These are phyloP conservation scores for Halcyon senegalensis DNA, from an alignment of 2,113 vertebrate species.

Conservation along the genomic window DNA sequence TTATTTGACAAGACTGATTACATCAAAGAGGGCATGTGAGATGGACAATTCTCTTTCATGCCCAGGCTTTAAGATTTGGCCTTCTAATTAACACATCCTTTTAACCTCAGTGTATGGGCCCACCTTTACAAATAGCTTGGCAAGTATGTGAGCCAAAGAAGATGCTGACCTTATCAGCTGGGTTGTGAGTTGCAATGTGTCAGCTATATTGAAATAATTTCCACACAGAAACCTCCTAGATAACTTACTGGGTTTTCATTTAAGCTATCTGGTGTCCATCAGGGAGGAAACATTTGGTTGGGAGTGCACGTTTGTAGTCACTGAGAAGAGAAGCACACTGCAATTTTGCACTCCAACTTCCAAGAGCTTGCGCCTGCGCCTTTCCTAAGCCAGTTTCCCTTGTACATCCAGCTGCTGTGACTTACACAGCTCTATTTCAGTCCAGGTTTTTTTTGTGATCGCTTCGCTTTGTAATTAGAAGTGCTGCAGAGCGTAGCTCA, in stretches of 20 bases:
- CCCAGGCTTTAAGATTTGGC: background rate
- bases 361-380: background rate
- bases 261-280: background rate
- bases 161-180: conserved; percentile 18
- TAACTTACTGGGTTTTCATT: background rate
- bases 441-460: background rate
- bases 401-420: background rate
- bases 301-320: background rate
- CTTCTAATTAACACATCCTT: background rate
- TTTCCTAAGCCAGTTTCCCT: background rate
- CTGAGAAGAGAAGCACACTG: background rate
- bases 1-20: background rate
- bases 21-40: background rate
- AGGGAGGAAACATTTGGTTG: background rate
- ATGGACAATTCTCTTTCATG: background rate
- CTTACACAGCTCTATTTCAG: background rate
- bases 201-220: background rate
- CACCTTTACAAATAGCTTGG: conserved; percentile 40
- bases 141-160: conserved; percentile 17
- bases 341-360: background rate
- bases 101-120: background rate
- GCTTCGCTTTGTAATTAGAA: background rate
- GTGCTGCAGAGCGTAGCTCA: background rate
- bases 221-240: background rate
- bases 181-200: background rate